A percentile compares a stretch with the other conserved stretches of the same genome.
Evolutionary conservation across 2,888 invertebrate species (phyloP).

Genomic region (Erebia aethiops): DNA sequence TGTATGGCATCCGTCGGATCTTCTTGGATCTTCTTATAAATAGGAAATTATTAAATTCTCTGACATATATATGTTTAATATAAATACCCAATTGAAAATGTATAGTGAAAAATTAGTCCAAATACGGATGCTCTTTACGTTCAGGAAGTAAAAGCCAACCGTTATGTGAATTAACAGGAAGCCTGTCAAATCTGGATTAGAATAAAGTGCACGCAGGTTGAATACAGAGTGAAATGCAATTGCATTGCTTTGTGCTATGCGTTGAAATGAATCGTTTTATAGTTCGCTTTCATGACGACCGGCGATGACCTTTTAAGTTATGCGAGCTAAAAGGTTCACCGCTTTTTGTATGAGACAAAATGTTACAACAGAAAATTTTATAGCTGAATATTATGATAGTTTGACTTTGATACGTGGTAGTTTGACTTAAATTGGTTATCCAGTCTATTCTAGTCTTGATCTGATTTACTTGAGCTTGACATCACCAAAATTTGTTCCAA

Average conservation of each 20-base stretch:
- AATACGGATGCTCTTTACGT: neutral
- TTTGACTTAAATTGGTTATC: neutral
- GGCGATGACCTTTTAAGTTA: slow-evolving; percentile 9
- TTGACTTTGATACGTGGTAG: neutral
- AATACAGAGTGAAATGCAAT: slow-evolving; percentile 9
- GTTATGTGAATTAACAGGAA: slow-evolving; percentile 4
- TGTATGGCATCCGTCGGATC: too few species aligned
- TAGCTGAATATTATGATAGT: neutral
- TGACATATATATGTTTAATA: too few species aligned
- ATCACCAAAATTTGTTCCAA: too few species aligned
- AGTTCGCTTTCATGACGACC: slow-evolving; percentile 2
- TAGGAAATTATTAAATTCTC: too few species aligned
- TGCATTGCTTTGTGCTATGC: slow-evolving; percentile 5
- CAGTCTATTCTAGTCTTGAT: too few species aligned
- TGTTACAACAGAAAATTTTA: neutral
- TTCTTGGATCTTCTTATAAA: too few species aligned
- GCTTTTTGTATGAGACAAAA: slow-evolving; percentile 1
- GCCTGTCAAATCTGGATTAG: slow-evolving; percentile 17
- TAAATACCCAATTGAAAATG: too few species aligned
- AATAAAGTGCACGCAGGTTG: slow-evolving; percentile 1
- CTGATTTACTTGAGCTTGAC: too few species aligned
- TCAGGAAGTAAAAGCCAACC: neutral
- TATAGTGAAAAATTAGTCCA: too few species aligned
- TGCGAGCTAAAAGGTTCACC: slow-evolving; percentile 7
- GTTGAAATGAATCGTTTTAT: slow-evolving; percentile 4